Evolutionary conservation across 2,888 invertebrate species (phyloP).

Genomic region (Nephrotoma guestfalica): DNA sequence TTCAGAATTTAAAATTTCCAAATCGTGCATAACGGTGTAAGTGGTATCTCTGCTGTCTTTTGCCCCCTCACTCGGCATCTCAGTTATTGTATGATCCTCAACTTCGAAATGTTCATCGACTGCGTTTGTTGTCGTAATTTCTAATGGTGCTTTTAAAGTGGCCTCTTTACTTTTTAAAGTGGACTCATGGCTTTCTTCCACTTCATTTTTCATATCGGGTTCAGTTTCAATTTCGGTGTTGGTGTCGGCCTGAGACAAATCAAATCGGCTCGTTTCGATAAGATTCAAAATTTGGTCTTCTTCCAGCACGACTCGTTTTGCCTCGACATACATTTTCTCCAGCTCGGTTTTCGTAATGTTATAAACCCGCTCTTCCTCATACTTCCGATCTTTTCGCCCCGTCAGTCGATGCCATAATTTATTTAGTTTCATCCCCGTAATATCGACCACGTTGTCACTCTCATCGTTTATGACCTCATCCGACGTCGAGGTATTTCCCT

Average conservation of each 20-base stretch:
- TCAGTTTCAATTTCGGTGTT: not conserved
- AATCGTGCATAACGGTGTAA: not conserved
- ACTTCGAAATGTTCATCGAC: not conserved
- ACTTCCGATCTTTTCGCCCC: conserved; percentile 28
- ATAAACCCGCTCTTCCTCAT: conserved; percentile 26
- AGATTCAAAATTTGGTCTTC: conserved; percentile 10
- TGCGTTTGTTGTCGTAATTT: not conserved
- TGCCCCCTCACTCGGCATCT: conserved; percentile 3
- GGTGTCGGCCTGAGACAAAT: not conserved
- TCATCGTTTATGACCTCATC: not conserved
- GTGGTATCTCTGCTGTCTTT: conserved; percentile 10
- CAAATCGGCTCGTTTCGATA: not conserved
- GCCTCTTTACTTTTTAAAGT: not conserved
- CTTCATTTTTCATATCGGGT: not conserved
- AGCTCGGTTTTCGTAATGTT: conserved; percentile 30
- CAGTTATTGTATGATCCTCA: not conserved
- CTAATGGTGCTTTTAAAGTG: not conserved
- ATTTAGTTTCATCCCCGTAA: conserved; percentile 30
- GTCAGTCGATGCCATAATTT: conserved; percentile 34
- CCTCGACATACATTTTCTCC: conserved; percentile 32
- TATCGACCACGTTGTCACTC: conserved; percentile 18
- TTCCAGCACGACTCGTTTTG: conserved; percentile 22
- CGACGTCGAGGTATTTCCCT: not conserved
- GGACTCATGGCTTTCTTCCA: not conserved
- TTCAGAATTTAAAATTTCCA: not conserved